These are phyloP conservation scores for Protomyctophum bolini DNA, from an alignment of 2,113 vertebrate genomes.

Conservation along the genomic window DNA sequence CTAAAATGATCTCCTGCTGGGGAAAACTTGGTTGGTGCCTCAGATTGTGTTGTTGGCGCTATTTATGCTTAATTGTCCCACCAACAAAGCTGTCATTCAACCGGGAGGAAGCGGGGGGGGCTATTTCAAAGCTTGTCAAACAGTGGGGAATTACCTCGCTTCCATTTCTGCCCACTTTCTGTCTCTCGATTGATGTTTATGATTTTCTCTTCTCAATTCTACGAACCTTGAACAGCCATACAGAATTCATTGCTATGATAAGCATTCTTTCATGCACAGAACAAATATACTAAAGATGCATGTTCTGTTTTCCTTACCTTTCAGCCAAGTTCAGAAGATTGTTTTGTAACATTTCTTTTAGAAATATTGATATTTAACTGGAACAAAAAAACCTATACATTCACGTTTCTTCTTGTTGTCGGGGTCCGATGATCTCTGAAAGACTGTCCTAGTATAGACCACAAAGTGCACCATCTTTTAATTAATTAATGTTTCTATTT, in stretches of 20 bases:
- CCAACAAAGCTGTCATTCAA: slow-evolving; percentile 59
- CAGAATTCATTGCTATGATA: too few species aligned
- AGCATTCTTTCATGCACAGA: too few species aligned
- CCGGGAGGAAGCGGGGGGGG: slow-evolving; percentile 28
- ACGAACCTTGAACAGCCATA: not conserved
- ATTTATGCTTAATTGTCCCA: slow-evolving; percentile 61
- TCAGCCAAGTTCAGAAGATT: too few species aligned
- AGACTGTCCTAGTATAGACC: too few species aligned
- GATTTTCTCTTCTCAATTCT: slow-evolving; percentile 14
- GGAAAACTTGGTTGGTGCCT: slow-evolving; percentile 39
- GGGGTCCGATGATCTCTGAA: too few species aligned
- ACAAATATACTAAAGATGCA: too few species aligned
- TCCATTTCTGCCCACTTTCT: slow-evolving; percentile 25
- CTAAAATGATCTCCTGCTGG: slow-evolving; percentile 24
- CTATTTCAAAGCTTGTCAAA: slow-evolving; percentile 56
- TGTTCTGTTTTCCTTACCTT: too few species aligned
- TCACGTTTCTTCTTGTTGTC: not conserved
- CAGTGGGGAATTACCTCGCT: slow-evolving; percentile 47
- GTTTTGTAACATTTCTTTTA: not conserved
- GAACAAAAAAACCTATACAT: slow-evolving; percentile 13
- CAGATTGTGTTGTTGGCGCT: slow-evolving; percentile 58
- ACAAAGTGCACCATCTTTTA: too few species aligned
- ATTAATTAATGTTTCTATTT: too few species aligned
- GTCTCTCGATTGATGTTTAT: not conserved
- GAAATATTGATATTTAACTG: not conserved